Conservation (phyloP, 2,797 vertebrate genomes). For the Schizopygopsis malacanthus region DNA sequence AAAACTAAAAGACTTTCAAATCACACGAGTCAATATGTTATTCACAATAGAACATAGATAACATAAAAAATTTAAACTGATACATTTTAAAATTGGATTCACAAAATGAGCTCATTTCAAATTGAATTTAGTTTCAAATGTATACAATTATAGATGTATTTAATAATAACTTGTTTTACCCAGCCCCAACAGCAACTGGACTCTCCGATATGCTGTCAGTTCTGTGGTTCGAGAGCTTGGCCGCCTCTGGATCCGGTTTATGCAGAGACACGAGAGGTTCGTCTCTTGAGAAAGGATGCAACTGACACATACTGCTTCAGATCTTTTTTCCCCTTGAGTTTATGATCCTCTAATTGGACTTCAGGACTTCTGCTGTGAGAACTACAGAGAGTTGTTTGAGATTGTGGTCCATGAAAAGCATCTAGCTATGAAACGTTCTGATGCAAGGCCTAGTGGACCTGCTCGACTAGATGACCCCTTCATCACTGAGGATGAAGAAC, state of each 20-base stretch:
- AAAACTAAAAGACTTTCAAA: too few relatives aligned
- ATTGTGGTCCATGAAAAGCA: slow-evolving; percentile 60
- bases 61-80: too few relatives aligned
- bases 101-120: too few relatives aligned
- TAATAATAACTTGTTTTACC: slow-evolving; percentile 1
- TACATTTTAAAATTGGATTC: too few relatives aligned
- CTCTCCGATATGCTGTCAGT: slow-evolving; percentile 65
- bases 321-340: neutral
- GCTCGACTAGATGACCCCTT: neutral
- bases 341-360: neutral
- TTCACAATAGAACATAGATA: too few relatives aligned
- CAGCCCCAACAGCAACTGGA: slow-evolving; percentile 48
- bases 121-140: too few relatives aligned
- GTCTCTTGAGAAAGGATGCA: slow-evolving; percentile 1
- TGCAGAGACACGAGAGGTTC: slow-evolving; percentile 60
- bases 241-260: slow-evolving; percentile 60
- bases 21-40: too few relatives aligned
- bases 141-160: neutral
- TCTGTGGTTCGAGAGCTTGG: slow-evolving; percentile 65
- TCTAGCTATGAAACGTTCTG: slow-evolving; percentile 33
- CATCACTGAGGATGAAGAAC: slow-evolving; percentile 39
- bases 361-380: slow-evolving; percentile 69
- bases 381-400: slow-evolving; percentile 61
- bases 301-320: neutral
- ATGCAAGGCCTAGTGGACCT: neutral